Conservation (phyloP, 2,888 invertebrate species). For the Exocentrus adspersus region DNA sequence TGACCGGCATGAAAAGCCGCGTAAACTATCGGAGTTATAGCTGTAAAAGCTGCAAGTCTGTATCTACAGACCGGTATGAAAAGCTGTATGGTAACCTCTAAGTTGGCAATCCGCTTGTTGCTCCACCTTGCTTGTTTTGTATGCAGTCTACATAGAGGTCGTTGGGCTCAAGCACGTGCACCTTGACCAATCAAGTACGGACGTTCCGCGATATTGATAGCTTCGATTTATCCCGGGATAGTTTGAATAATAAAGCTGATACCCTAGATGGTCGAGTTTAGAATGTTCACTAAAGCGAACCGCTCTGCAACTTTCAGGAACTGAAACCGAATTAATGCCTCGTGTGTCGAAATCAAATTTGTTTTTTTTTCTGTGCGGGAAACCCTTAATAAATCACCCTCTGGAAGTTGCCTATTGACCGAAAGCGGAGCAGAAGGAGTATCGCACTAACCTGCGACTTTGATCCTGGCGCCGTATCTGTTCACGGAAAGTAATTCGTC, state of each 20-base stretch:
- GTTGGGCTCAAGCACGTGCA: neutral
- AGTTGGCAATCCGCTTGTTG: too few relatives aligned
- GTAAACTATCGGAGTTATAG: conserved; percentile 25
- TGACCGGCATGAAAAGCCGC: conserved; percentile 17
- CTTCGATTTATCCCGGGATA: neutral
- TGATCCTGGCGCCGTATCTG: too few relatives aligned
- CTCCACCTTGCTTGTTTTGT: conserved; percentile 6
- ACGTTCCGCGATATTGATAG: neutral
- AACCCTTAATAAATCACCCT: too few relatives aligned
- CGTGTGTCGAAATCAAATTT: neutral
- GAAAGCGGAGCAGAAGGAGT: too few relatives aligned
- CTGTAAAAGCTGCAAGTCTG: too few relatives aligned
- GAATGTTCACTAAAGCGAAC: too few relatives aligned
- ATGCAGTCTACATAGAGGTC: neutral
- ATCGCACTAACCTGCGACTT: too few relatives aligned
- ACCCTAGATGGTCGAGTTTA: too few relatives aligned
- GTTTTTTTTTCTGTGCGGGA: neutral
- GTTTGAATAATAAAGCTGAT: neutral
- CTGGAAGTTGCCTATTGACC: too few relatives aligned
- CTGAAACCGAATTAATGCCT: neutral
- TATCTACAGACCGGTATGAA: too few relatives aligned
- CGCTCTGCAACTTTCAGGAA: neutral
- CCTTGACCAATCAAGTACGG: neutral
- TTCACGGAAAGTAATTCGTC: too few relatives aligned
- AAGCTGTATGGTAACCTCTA: too few relatives aligned